phyloP scores from a whole-genome alignment of 2,113 vertebrate species.

The Aegypius monachus region DNA sequence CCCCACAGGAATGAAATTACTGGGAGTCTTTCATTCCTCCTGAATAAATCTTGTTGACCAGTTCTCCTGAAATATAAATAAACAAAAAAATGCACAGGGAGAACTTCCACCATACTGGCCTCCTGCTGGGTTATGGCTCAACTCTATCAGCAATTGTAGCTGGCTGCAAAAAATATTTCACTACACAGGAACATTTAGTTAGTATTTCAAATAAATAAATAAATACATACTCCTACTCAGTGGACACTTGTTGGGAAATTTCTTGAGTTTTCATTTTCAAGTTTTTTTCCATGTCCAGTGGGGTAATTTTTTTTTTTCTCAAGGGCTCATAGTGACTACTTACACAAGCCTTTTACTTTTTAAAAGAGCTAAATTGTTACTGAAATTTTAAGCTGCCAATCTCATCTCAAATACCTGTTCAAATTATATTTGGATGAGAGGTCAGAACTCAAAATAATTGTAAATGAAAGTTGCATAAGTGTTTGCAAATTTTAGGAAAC shows the following conservation, averaged over 20 bases:
- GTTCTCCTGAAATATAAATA: constrained; percentile 60
- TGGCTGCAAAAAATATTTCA: constrained; percentile 39
- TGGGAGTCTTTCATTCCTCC: constrained; percentile 37
- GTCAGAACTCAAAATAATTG: constrained; percentile 21
- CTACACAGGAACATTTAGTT: constrained; percentile 18
- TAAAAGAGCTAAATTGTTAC: constrained; percentile 6
- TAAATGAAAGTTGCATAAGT: constrained; percentile 9
- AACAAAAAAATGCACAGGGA: constrained; percentile 54
- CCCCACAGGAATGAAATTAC: not conserved
- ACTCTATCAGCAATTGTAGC: constrained; percentile 23
- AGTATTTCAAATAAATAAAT: constrained; percentile 61
- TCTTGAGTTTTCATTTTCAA: constrained; percentile 49
- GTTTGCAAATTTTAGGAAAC: not conserved
- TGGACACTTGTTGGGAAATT: not conserved
- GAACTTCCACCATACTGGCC: not conserved
- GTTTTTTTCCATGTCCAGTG: not conserved
- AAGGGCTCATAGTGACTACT: constrained; percentile 5
- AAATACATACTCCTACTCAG: constrained; percentile 30
- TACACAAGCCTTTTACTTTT: not conserved
- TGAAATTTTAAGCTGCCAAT: constrained; percentile 4
- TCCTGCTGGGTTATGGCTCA: constrained; percentile 50
- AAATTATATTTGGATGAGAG: not conserved
- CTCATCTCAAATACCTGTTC: constrained; percentile 14
- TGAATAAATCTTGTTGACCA: constrained; percentile 34
- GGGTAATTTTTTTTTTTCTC: not conserved